Conservation (phyloP, 2,888 invertebrate species). For the Bellardia bayeri region DNA sequence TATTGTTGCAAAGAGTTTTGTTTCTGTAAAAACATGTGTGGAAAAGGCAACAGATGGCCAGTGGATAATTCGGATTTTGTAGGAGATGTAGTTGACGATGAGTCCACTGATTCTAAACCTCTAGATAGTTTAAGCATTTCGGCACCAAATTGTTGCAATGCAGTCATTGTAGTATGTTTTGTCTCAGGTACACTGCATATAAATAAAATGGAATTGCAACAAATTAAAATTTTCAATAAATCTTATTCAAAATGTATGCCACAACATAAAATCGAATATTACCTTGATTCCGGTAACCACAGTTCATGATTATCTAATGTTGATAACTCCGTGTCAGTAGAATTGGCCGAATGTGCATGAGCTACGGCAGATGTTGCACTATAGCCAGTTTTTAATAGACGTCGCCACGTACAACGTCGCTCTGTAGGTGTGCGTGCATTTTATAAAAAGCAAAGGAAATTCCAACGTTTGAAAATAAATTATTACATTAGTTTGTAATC, state of each 20-base stretch:
- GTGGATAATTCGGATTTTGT: conserved; percentile 82
- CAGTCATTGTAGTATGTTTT: conserved; percentile 92
- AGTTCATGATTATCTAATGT: conserved; percentile 93
- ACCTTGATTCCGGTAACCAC: conserved; percentile 90
- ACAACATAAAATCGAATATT: conserved; percentile 25
- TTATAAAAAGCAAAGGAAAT: too few species aligned
- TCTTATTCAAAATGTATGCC: too few species aligned
- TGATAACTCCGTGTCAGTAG: conserved; percentile 93
- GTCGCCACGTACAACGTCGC: conserved; percentile 91
- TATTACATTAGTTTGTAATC: too few species aligned
- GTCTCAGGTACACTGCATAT: conserved; percentile 87
- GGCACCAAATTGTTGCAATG: conserved; percentile 93
- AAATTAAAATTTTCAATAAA: neutral
- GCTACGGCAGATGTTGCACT: conserved; percentile 85
- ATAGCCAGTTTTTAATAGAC: conserved; percentile 86
- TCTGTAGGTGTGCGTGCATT: conserved; percentile 83
- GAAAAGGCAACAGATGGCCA: conserved; percentile 78
- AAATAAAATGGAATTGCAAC: neutral
- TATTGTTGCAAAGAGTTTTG: conserved; percentile 71
- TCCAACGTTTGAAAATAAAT: too few species aligned
- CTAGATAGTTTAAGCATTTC: conserved; percentile 94
- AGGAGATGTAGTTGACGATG: conserved; percentile 81
- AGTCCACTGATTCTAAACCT: conserved; percentile 90
- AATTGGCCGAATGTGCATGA: conserved; percentile 89
- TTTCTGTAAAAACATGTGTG: conserved; percentile 74